phyloP scores from a whole-genome alignment of 1,140 invertebrate genomes.

The Scaptomyza graminum region DNA sequence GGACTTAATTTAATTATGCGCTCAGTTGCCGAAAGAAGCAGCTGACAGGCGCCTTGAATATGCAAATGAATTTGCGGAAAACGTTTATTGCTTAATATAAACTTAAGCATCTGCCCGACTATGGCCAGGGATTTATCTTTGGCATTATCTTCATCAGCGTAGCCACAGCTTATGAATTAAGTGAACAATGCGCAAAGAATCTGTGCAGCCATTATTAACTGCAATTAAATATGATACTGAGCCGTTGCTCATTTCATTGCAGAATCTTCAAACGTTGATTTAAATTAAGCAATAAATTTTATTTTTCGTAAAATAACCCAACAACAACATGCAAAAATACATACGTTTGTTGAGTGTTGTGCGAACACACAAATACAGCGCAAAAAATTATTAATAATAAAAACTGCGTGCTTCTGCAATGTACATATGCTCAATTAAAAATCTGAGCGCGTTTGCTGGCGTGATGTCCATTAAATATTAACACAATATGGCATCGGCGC shows the following conservation, averaged over 20 bases:
- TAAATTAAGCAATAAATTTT: slow-evolving; percentile 9
- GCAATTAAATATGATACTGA: neutral
- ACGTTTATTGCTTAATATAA: slow-evolving; percentile 62
- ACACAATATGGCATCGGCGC: slow-evolving; percentile 40
- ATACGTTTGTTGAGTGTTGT: slow-evolving; percentile 13
- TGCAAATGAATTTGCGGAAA: slow-evolving; percentile 65
- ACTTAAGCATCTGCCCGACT: slow-evolving; percentile 46
- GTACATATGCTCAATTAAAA: slow-evolving; percentile 53
- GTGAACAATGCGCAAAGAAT: slow-evolving; percentile 12
- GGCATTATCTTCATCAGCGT: slow-evolving; percentile 9
- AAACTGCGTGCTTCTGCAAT: slow-evolving; percentile 7
- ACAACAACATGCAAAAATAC: neutral
- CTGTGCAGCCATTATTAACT: slow-evolving; percentile 2
- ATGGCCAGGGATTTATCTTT: slow-evolving; percentile 5
- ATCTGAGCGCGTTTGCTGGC: slow-evolving; percentile 25
- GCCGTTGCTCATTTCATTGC: slow-evolving; percentile 18
- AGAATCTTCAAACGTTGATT: slow-evolving; percentile 11
- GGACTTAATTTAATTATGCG: slow-evolving; percentile 73
- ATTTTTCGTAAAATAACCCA: neutral
- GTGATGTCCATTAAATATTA: slow-evolving; percentile 48
- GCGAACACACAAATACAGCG: slow-evolving; percentile 12
- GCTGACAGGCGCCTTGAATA: slow-evolving; percentile 41
- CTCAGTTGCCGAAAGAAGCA: slow-evolving; percentile 50
- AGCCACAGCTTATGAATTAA: slow-evolving; percentile 20
- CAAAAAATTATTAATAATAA: slow-evolving; percentile 23